phyloP scores from a whole-genome alignment of 2,113 vertebrate genomes.

The Abramis brama region DNA sequence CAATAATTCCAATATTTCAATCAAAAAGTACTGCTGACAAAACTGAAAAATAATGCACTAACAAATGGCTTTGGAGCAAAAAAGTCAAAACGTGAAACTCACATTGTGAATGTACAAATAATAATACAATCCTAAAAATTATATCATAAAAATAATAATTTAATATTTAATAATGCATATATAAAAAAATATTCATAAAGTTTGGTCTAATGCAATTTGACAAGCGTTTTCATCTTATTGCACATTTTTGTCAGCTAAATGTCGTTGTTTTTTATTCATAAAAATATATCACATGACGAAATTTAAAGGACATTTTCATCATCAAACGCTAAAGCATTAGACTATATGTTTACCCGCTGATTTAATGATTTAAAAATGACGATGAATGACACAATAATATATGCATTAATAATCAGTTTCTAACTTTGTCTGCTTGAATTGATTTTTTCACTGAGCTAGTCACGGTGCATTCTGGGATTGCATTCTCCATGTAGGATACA shows the following conservation, averaged over 20 bases:
- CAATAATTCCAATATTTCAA: background rate
- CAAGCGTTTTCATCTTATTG: background rate
- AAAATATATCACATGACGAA: background rate
- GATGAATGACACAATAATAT: background rate
- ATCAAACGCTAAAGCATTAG: background rate
- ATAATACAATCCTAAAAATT: background rate
- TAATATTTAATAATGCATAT: background rate
- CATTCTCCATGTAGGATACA: background rate
- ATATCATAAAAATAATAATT: background rate
- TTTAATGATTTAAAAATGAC: background rate
- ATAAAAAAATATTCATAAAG: no score
- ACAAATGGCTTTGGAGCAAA: background rate
- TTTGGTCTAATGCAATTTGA: background rate
- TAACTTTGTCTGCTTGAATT: background rate
- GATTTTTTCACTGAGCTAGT: background rate
- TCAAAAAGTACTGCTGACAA: no score
- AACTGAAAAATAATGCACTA: background rate
- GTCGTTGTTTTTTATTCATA: background rate
- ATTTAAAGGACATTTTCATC: background rate
- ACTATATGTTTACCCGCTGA: background rate
- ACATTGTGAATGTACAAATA: background rate
- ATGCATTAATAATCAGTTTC: constrained; percentile 40
- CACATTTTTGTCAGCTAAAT: background rate
- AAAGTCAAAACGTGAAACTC: background rate
- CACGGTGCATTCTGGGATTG: background rate